Conservation (phyloP, 2,797 vertebrate genomes). For the Anisognathus igniventris region DNA sequence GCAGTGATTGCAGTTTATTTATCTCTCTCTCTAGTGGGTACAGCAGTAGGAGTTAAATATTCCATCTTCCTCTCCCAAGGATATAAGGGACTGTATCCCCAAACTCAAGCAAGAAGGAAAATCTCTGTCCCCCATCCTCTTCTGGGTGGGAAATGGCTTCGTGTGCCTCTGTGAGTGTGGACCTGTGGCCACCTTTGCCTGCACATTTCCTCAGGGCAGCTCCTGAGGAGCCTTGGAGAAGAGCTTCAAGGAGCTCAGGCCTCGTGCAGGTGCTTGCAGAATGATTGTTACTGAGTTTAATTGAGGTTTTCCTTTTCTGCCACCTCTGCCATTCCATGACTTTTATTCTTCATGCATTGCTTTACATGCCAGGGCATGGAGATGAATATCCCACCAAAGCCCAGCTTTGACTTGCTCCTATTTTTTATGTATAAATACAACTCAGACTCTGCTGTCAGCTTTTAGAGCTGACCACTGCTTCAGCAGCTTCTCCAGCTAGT, state of each 20-base stretch:
- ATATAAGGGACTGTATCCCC: neutral
- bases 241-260: neutral
- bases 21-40: slow-evolving; percentile 21
- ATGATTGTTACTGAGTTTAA: neutral
- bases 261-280: neutral
- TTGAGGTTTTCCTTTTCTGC: neutral
- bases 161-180: neutral
- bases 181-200: neutral
- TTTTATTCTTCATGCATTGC: neutral
- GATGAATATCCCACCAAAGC: neutral
- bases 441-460: neutral
- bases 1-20: slow-evolving; percentile 53
- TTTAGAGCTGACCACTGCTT: neutral
- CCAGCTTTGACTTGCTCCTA: neutral
- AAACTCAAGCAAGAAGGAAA: neutral
- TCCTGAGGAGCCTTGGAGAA: neutral
- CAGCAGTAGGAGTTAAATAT: slow-evolving; percentile 31
- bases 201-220: neutral
- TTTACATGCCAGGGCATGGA: neutral
- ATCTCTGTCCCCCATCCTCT: neutral
- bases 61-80: neutral
- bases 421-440: neutral
- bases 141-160: neutral
- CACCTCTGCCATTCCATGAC: neutral
- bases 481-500: neutral